phyloP scores from a whole-genome alignment of 2,113 vertebrate genomes.

The Campylorhamphus procurvoides region DNA sequence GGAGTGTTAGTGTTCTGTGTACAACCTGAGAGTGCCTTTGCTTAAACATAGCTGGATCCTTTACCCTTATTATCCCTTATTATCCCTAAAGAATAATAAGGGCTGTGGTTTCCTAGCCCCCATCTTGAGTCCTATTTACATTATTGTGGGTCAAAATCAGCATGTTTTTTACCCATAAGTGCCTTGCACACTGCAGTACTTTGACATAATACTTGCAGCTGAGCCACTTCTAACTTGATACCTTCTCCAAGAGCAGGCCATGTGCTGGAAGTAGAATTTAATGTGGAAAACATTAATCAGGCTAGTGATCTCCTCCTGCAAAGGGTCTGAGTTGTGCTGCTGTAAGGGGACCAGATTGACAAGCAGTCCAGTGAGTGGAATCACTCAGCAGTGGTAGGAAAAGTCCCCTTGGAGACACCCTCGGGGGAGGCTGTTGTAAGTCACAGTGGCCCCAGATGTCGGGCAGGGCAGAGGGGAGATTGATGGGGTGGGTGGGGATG shows the following conservation, averaged over 20 bases:
- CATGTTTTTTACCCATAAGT: neutral
- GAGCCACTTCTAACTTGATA: neutral
- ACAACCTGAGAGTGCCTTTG: neutral
- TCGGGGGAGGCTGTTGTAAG: neutral
- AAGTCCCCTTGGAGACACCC: neutral
- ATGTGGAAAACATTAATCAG: neutral
- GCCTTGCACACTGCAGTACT: neutral
- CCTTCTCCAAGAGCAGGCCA: neutral
- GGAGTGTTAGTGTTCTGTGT: neutral
- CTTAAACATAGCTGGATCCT: neutral
- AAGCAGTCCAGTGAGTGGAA: neutral
- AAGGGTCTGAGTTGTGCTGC: neutral
- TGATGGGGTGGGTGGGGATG: slow-evolving; percentile 53
- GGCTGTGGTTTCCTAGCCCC: neutral
- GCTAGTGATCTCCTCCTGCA: neutral
- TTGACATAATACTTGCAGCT: neutral
- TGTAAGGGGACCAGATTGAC: neutral
- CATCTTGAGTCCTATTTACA: neutral
- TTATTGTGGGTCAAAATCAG: neutral
- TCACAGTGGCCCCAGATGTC: neutral
- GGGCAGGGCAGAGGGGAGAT: slow-evolving; percentile 6
- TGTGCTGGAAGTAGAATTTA: neutral
- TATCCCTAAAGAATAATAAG: neutral
- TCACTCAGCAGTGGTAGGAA: neutral
- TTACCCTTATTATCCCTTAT: too few species aligned